Percentiles rank a stretch among this genome's conserved stretches.
phyloP scores from a whole-genome alignment of 2,113 vertebrate genomes.

The Callionymus lyra region DNA sequence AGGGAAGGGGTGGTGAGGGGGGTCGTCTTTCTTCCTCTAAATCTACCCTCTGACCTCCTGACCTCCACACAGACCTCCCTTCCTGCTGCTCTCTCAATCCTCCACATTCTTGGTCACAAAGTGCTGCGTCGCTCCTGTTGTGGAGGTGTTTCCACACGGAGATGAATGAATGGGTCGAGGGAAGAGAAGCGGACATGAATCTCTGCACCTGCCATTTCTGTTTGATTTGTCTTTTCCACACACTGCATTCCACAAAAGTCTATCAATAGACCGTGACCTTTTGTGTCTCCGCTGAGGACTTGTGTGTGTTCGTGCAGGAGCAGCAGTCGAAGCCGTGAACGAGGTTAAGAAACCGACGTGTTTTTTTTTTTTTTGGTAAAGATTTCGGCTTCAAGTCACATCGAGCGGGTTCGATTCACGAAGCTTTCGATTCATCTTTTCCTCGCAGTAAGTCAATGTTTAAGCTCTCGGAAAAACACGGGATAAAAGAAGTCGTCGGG shows the following conservation, averaged over 20 bases:
- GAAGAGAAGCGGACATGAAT: slow-evolving; percentile 7
- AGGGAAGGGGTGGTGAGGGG: not conserved
- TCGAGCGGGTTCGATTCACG: no score
- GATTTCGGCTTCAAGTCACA: no score
- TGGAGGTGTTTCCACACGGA: not conserved
- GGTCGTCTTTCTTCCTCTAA: slow-evolving; percentile 13
- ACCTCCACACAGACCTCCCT: slow-evolving; percentile 10
- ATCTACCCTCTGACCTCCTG: slow-evolving; percentile 29
- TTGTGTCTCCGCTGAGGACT: not conserved
- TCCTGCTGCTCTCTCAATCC: slow-evolving; percentile 3
- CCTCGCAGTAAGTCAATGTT: no score
- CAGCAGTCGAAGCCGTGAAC: no score
- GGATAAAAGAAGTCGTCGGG: no score
- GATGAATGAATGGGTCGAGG: not conserved
- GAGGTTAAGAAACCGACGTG: no score
- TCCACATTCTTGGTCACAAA: slow-evolving; percentile 9
- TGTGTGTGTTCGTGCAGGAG: not conserved
- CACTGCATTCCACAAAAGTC: slow-evolving; percentile 28
- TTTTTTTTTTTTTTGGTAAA: no score
- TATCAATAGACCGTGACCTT: not conserved
- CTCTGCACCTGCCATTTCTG: slow-evolving; percentile 11
- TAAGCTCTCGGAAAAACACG: no score
- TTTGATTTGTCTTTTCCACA: slow-evolving; percentile 29
- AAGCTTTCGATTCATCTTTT: no score
- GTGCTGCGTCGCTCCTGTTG: not conserved